Evolutionary conservation across 92 coral and sea anemone genomes (phyloP).

Genomic region (Ricordea florida): DNA sequence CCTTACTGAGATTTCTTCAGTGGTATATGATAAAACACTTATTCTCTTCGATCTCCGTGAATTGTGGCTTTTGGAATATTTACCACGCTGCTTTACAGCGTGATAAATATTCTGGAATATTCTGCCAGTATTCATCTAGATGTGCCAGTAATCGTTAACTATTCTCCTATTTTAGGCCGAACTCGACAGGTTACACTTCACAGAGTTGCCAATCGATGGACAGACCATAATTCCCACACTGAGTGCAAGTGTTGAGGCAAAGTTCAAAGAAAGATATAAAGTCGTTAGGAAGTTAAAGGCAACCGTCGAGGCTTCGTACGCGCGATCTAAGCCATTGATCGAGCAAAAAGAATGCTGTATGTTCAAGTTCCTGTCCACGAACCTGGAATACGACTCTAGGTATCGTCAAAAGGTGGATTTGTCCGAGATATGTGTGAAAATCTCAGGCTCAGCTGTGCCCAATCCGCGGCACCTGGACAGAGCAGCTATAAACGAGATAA

Average conservation of each 20-base stretch:
- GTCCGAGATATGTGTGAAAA: conserved; percentile 18
- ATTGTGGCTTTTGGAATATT: too few relatives aligned
- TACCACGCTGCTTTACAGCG: too few relatives aligned
- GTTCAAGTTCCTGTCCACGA: background rate
- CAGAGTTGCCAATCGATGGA: conserved; percentile 27
- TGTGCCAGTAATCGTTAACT: background rate
- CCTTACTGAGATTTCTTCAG: too few relatives aligned
- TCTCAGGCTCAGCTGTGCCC: conserved; percentile 7
- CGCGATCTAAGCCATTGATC: background rate
- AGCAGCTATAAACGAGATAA: conserved; percentile 22
- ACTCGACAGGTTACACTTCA: conserved; percentile 44
- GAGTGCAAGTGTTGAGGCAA: conserved; percentile 10
- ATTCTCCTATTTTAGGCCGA: conserved; percentile 15
- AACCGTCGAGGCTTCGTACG: conserved; percentile 52
- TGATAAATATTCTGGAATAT: background rate
- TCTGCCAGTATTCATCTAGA: background rate
- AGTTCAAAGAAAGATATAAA: conserved; percentile 35
- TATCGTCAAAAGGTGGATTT: conserved; percentile 54
- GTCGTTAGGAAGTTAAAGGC: conserved; percentile 16
- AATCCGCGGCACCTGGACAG: conserved; percentile 32
- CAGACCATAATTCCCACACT: conserved; percentile 5
- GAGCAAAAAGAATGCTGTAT: conserved; percentile 49
- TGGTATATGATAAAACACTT: too few relatives aligned
- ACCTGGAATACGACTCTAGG: conserved; percentile 51
- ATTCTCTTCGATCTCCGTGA: too few relatives aligned